Evolutionary conservation across 2,113 vertebrate species (phyloP), one percentile per base, ranked within the genome.

Genomic region (Aspiorhynchus laticeps): DNA sequence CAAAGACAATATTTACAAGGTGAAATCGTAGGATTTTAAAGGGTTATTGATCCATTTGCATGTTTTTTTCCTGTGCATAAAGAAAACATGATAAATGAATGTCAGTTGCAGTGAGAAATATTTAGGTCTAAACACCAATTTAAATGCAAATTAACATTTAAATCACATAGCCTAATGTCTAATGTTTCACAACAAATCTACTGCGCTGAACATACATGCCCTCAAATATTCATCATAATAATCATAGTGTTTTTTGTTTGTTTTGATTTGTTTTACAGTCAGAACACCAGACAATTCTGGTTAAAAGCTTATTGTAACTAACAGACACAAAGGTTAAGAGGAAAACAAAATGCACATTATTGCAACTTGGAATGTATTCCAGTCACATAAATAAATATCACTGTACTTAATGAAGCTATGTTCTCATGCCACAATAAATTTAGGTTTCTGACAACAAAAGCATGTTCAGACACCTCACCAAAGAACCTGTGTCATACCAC

Each of bases 381-480:
- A 36, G 1, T 69, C 15, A 69, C 67, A 36, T 69, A 67, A 67
- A 31, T 51, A 0, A n/a, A n/a, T 61, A 33, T 76, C 17, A 63
- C 36, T 31, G 38, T 31, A 46, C n/a, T 26, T 61, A 65, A 43
- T 31, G 69, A 33, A 31, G 19, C 46, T 26, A 75, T 76, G 46
- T 51, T 77, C 43, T 79, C 43, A 8, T 21, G 36, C 7, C 4
- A 41, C 36, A 33, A 43, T 86, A 74, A 74, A 74, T 86, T 9
- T 46, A 85, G 15, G 53, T 7, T n/a, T 59, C 11, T 85, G 83
- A 85, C 46, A 41, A 53, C 31, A 59, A 43, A 31, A 48, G n/a
- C 77, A 81, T 46, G 85, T 81, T 61, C 65, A 61, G 67, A 63
- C 85, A 31, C 28, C 36, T 17, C 26, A 59, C 15, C 38, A 53